Evolutionary conservation across 2,888 invertebrate genomes (phyloP).

Genomic region (Eupithecia centaureata): DNA sequence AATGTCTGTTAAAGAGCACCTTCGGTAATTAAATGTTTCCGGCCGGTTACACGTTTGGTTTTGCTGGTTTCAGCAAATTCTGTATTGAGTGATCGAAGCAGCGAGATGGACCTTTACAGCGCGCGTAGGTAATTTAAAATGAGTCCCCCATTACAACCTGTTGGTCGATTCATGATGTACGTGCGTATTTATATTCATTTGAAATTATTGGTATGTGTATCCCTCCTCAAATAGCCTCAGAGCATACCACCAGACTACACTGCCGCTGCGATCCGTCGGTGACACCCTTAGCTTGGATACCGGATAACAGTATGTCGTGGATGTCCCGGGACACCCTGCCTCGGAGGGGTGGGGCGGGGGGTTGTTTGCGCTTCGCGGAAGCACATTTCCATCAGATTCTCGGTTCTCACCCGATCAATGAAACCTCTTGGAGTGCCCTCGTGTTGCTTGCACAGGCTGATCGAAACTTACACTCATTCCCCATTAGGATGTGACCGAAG

Average conservation of each 20-base stretch:
- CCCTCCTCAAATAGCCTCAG: background rate
- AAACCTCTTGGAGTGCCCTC: background rate
- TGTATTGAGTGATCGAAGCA: background rate
- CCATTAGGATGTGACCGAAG: background rate
- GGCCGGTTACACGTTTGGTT: too few relatives aligned
- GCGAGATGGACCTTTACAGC: too few relatives aligned
- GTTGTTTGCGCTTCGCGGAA: slow-evolving; percentile 47
- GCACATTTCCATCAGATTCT: slow-evolving; percentile 37
- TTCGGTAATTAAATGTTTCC: too few relatives aligned
- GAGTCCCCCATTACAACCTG: too few relatives aligned
- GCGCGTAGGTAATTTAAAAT: too few relatives aligned
- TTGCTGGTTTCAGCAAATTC: background rate
- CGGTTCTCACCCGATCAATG: slow-evolving; percentile 15
- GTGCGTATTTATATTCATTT: too few relatives aligned
- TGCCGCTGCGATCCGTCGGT: background rate
- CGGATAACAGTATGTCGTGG: slow-evolving; percentile 71
- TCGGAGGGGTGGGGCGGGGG: slow-evolving; percentile 26
- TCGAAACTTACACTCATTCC: background rate
- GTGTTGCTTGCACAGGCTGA: background rate
- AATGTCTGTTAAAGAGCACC: background rate
- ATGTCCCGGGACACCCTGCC: slow-evolving; percentile 67
- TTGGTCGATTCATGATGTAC: too few relatives aligned
- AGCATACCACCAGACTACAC: background rate
- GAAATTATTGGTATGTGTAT: too few relatives aligned
- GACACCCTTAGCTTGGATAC: slow-evolving; percentile 25